Percentiles rank a stretch among this genome's conserved stretches.
phyloP scores from a whole-genome alignment of 2,113 vertebrate genomes.

The Pituophis catenifer region DNA sequence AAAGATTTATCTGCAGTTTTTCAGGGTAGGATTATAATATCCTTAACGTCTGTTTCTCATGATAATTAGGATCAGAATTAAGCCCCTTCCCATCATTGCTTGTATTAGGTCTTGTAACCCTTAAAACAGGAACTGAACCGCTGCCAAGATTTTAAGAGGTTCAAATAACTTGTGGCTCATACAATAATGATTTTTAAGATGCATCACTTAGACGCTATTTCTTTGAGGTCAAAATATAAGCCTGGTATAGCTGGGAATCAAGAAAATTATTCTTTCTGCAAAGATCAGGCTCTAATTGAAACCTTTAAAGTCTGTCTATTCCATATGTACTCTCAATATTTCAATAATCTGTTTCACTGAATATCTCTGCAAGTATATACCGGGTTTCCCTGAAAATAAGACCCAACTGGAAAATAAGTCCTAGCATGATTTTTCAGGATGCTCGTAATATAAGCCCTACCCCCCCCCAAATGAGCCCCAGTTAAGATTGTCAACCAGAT shows the following conservation, averaged over 20 bases:
- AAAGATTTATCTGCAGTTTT: not conserved
- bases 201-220: not conserved
- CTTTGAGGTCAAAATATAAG: not conserved
- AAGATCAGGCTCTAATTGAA: not conserved
- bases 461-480: too few relatives aligned
- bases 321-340: not conserved
- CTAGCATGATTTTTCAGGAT: too few relatives aligned
- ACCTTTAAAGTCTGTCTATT: not conserved
- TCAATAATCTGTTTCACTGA: not conserved
- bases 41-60: not conserved
- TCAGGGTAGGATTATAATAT: not conserved
- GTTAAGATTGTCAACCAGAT: too few relatives aligned
- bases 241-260: not conserved
- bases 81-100: not conserved
- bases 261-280: not conserved
- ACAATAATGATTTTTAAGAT: not conserved
- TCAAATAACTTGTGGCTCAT: not conserved
- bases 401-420: too few relatives aligned
- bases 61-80: not conserved
- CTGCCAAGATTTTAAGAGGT: not conserved
- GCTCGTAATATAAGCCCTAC: too few relatives aligned
- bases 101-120: not conserved
- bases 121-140: not conserved
- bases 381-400: too few relatives aligned
- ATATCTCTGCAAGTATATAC: not conserved